phyloP scores from a whole-genome alignment of 92 coral and sea anemone genomes.

The Pocillopora meandrina region DNA sequence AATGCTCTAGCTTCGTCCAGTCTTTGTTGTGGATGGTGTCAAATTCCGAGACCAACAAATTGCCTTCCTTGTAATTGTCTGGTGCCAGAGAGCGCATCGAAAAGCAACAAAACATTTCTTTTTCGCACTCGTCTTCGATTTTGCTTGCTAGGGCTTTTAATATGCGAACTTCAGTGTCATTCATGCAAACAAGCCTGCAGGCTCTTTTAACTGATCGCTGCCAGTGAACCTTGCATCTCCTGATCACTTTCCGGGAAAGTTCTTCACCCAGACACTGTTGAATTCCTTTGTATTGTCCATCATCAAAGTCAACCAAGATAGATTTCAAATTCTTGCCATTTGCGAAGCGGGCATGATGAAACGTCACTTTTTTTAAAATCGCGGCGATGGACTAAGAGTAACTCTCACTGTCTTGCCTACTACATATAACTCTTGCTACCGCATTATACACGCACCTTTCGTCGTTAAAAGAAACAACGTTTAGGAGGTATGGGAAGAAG shows the following conservation, averaged over 20 bases:
- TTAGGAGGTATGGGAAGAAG: too few species aligned
- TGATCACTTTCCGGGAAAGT: conserved; percentile 48
- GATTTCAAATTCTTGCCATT: conserved; percentile 45
- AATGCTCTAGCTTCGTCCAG: conserved; percentile 49
- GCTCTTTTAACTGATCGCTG: conserved; percentile 59
- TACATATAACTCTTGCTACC: conserved; percentile 51
- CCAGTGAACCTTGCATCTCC: conserved; percentile 65
- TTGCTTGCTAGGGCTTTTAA: conserved; percentile 32
- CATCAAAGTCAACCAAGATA: conserved; percentile 40
- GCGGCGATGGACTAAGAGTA: conserved; percentile 35
- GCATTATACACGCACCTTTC: conserved; percentile 35
- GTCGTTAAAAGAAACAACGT: background rate
- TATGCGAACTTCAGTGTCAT: conserved; percentile 31
- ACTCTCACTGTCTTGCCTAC: conserved; percentile 57
- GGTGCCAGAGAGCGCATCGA: conserved; percentile 42
- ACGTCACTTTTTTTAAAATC: conserved; percentile 42
- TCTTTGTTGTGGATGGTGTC: conserved; percentile 19
- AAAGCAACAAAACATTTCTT: too few species aligned
- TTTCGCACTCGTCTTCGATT: too few species aligned
- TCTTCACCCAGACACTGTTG: too few species aligned
- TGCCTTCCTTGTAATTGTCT: conserved; percentile 34
- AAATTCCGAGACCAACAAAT: conserved; percentile 23
- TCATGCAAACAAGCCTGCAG: conserved; percentile 41
- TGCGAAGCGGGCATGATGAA: conserved; percentile 25
- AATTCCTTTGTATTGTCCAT: too few species aligned